Evolutionary conservation across 2,888 invertebrate genomes (phyloP).

Genomic region (Rhabditoides inermis): DNA sequence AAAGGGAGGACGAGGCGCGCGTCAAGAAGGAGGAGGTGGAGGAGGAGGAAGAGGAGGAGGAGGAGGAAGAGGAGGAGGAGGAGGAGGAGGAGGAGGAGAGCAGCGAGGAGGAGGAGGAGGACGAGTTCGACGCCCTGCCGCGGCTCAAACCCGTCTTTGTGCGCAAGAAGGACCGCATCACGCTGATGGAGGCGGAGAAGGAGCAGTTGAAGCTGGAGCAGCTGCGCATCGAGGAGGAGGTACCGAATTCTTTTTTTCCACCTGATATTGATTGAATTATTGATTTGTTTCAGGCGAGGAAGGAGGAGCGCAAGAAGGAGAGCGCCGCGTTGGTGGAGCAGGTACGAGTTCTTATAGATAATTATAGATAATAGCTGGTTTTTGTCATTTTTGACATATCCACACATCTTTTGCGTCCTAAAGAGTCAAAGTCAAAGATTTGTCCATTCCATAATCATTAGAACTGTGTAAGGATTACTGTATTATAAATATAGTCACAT

Average conservation of each 20-base stretch:
- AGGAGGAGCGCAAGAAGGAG: slow-evolving; percentile 78
- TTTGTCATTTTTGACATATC: neutral
- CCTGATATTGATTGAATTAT: too few species aligned
- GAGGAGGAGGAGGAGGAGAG: slow-evolving; percentile 35
- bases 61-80: slow-evolving; percentile 21
- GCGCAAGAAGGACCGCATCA: slow-evolving; percentile 69
- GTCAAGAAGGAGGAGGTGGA: slow-evolving; percentile 14
- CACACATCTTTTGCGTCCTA: neutral
- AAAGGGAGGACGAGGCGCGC: slow-evolving; percentile 10
- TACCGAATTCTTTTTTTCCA: too few species aligned
- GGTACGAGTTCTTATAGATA: slow-evolving; percentile 5
- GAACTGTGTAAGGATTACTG: neutral
- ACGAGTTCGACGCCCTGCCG: slow-evolving; percentile 55
- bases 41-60: slow-evolving; percentile 8
- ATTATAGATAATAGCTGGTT: neutral
- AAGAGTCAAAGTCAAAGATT: neutral
- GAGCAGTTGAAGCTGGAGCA: slow-evolving; percentile 77
- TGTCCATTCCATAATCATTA: neutral
- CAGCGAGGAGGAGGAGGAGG: slow-evolving; percentile 55
- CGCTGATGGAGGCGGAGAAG: slow-evolving; percentile 85
- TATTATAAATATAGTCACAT: neutral
- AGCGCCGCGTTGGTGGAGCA: slow-evolving; percentile 64
- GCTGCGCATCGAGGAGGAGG: slow-evolving; percentile 72
- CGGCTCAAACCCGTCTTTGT: slow-evolving; percentile 58
- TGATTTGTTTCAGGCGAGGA: too few species aligned